Conservation (phyloP, 1,140 invertebrate genomes). For the Drosophila lacertosa region DNA sequence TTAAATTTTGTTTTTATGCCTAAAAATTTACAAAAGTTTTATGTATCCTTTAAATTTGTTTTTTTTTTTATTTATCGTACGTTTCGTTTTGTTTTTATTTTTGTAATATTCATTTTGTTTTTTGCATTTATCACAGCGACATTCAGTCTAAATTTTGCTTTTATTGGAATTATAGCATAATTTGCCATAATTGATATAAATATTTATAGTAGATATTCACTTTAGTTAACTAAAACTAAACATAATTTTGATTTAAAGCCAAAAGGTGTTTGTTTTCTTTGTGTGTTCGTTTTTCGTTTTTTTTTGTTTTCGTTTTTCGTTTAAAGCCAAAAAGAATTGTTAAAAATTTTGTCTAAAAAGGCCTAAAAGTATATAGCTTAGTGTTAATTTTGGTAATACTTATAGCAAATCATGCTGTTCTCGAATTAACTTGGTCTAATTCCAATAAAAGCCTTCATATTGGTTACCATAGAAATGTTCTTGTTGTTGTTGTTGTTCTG, state of each 20-base stretch:
- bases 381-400: slow-evolving; percentile 48
- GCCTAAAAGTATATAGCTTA: slow-evolving; percentile 76
- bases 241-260: slow-evolving; percentile 82
- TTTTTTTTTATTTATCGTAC: slow-evolving; percentile 44
- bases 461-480: slow-evolving; percentile 54
- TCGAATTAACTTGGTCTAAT: slow-evolving; percentile 56
- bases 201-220: slow-evolving; percentile 55
- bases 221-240: slow-evolving; percentile 75
- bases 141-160: slow-evolving; percentile 84
- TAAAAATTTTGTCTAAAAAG: slow-evolving; percentile 81
- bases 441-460: slow-evolving; percentile 79
- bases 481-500: slow-evolving; percentile 56
- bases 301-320: slow-evolving; percentile 38
- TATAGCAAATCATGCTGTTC: slow-evolving; percentile 80
- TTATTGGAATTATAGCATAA: slow-evolving; percentile 84
- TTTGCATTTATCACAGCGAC: slow-evolving; percentile 84
- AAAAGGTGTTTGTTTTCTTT: slow-evolving; percentile 60
- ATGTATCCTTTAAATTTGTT: slow-evolving; percentile 37
- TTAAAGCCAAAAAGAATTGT: slow-evolving; percentile 72
- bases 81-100: slow-evolving; percentile 23
- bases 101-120: slow-evolving; percentile 56
- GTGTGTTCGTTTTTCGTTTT: slow-evolving; percentile 31
- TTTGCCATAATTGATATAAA: slow-evolving; percentile 77
- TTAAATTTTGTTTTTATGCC: slow-evolving; percentile 78
- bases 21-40: slow-evolving; percentile 84